Conservation (phyloP, 2,888 invertebrate species). For the Anthophora plumipes region DNA sequence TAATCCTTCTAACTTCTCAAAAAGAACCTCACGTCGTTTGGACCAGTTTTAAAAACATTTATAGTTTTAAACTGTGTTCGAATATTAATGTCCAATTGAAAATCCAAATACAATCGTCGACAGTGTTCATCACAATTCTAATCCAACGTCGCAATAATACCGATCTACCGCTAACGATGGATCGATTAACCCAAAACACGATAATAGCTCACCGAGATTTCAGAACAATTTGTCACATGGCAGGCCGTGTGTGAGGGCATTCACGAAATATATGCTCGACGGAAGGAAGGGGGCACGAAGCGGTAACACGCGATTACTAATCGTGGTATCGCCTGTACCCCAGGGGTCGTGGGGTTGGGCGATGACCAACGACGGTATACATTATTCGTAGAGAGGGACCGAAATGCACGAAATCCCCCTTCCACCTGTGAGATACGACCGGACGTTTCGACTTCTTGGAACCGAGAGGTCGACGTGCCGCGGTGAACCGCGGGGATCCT, state of each 20-base stretch:
- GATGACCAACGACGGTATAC: constrained; percentile 73
- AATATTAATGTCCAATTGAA: no score
- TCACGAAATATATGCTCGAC: constrained; percentile 44
- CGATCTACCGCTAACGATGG: not conserved
- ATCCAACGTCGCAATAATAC: no score
- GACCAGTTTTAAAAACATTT: no score
- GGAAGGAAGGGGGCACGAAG: constrained; percentile 33
- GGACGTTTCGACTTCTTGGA: constrained; percentile 76
- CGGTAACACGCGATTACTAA: constrained; percentile 74
- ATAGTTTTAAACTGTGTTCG: no score
- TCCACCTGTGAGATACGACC: constrained; percentile 70
- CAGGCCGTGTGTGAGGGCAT: constrained; percentile 21
- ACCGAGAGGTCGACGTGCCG: constrained; percentile 73
- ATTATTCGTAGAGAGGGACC: constrained; percentile 71
- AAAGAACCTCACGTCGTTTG: no score
- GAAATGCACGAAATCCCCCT: constrained; percentile 68
- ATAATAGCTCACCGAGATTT: constrained; percentile 50
- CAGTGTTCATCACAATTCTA: not conserved
- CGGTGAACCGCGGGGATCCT: constrained; percentile 73
- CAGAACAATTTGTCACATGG: constrained; percentile 53
- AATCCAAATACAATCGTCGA: no score
- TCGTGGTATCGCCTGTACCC: constrained; percentile 74
- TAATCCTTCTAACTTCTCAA: no score
- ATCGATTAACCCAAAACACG: constrained; percentile 17
- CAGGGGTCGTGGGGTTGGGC: constrained; percentile 71